phyloP scores from a whole-genome alignment of 2,797 vertebrate species.

The Etheostoma perlongum region DNA sequence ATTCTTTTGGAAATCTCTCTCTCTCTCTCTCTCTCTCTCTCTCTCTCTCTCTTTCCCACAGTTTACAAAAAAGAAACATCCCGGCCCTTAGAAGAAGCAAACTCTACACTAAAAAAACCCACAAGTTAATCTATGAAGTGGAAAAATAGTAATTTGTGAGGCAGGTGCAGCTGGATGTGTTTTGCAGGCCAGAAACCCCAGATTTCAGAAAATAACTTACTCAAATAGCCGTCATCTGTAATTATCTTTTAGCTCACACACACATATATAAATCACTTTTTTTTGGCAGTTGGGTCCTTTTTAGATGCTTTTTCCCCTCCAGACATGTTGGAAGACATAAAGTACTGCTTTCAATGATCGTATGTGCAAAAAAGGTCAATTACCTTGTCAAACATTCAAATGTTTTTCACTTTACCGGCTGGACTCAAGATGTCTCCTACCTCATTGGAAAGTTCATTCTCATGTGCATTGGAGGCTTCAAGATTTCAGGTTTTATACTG shows the following conservation, averaged over 20 bases:
- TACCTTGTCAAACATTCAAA: background rate
- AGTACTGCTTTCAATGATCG: slow-evolving; percentile 13
- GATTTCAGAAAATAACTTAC: slow-evolving; percentile 61
- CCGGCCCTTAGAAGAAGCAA: background rate
- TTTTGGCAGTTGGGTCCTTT: slow-evolving; percentile 21
- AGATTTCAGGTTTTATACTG: no score
- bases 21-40: background rate
- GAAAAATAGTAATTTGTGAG: slow-evolving; percentile 52
- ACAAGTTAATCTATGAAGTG: slow-evolving; percentile 42
- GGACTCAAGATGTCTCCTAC: slow-evolving; percentile 2
- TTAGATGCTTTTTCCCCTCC: background rate
- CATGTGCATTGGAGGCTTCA: background rate
- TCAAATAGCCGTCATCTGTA: slow-evolving; percentile 58
- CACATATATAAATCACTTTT: slow-evolving; percentile 22
- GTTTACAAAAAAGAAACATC: slow-evolving; percentile 18
- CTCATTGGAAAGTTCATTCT: background rate
- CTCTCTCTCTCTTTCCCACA: slow-evolving; percentile 10
- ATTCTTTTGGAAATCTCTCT: no score
- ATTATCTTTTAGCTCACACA: slow-evolving; percentile 55
- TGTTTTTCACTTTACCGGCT: background rate
- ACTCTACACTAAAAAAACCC: slow-evolving; percentile 17
- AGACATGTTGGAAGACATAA: background rate
- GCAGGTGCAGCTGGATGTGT: slow-evolving; percentile 40
- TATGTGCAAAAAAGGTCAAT: background rate
- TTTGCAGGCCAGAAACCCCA: slow-evolving; percentile 50